Base-by-base conservation (phyloP, 2,113 vertebrate species). In the Pelobates fuscus region DNA sequence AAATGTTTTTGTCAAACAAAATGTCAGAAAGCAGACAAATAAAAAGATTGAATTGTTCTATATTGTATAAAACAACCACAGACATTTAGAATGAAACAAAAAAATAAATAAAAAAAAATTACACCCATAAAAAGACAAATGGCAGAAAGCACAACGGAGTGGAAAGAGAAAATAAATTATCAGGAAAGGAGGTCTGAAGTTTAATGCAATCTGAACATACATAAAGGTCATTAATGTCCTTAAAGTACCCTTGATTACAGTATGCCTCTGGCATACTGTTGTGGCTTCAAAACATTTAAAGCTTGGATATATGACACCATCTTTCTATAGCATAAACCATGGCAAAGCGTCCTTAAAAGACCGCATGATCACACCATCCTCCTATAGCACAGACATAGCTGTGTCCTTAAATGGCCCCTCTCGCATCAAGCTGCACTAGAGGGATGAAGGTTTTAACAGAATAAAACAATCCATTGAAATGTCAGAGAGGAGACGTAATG, bases 401-500 rank as follows among this genome's bases (percentile, higher is more conserved):
- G 72, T 61, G 73, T 77, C 73, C 73, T 77, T 68, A 77, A 60
- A 77, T n/a, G 57, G 55, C 73, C 64, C 37, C 73, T 61, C 54
- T 63, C 44, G n/a, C 5, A 54, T 68, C 57, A 52, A 20, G 41
- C 65, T 52, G 41, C 55, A 58, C 64, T 23, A 52, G 59, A 62
- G 58, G 27, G 63, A 76, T 46, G 63, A 76, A 67, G 73, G 64
- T 77, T 77, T 61, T 77, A 68, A 61, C 55, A 61, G 73, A 61
- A 77, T 68, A 77, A 68, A 77, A 68, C 65, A 77, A 77, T 77
- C 73, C 57, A 68, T 68, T 77, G 64, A 77, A 68, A 77, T 77
- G 55, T 68, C 64, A 77, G 57, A 43, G 57, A 37, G 55, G 55
- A 68, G 65, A 77, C 37, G 55, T 77, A 77, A 77, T 68, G 65